A percentile compares a stretch with the other conserved stretches of the same genome.
phyloP scores from a whole-genome alignment of 1,140 invertebrate genomes.

The Psix sp. region DNA sequence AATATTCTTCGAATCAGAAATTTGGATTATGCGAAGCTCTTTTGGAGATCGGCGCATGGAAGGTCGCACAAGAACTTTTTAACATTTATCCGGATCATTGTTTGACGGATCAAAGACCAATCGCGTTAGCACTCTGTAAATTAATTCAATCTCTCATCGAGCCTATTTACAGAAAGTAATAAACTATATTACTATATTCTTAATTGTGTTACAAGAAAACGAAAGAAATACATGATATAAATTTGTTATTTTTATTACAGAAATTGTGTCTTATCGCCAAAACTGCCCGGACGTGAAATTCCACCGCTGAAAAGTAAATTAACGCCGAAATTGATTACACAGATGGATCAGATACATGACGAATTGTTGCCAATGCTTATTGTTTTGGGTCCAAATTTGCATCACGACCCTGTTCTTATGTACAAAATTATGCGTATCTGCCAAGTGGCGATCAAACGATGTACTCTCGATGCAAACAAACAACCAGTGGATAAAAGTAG shows the following conservation, averaged over 20 bases:
- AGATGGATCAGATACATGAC: constrained; percentile 85
- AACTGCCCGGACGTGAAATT: constrained; percentile 81
- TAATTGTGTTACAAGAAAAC: constrained; percentile 10
- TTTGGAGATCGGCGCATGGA: constrained; percentile 93
- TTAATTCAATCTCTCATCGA: constrained; percentile 92
- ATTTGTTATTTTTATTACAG: no score
- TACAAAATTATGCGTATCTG: constrained; percentile 88
- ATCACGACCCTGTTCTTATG: constrained; percentile 91
- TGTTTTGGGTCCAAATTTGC: constrained; percentile 91
- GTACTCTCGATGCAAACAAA: constrained; percentile 68
- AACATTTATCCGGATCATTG: constrained; percentile 89
- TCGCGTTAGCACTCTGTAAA: constrained; percentile 87
- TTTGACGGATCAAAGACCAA: constrained; percentile 86
- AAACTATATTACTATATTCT: constrained; percentile 13
- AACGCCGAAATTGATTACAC: constrained; percentile 79
- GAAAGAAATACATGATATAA: no score
- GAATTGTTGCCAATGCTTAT: constrained; percentile 91
- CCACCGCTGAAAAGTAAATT: constrained; percentile 79
- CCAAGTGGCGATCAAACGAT: constrained; percentile 76
- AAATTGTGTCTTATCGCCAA: constrained; percentile 83
- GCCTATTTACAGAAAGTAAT: constrained; percentile 89
- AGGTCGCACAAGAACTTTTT: constrained; percentile 87
- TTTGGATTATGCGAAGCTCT: constrained; percentile 93
- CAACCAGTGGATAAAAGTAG: constrained; percentile 70
- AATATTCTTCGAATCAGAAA: constrained; percentile 93